These are phyloP conservation scores for Platyrinchus mystaceus DNA, from an alignment of 2,797 vertebrate species.

Conservation along the genomic window DNA sequence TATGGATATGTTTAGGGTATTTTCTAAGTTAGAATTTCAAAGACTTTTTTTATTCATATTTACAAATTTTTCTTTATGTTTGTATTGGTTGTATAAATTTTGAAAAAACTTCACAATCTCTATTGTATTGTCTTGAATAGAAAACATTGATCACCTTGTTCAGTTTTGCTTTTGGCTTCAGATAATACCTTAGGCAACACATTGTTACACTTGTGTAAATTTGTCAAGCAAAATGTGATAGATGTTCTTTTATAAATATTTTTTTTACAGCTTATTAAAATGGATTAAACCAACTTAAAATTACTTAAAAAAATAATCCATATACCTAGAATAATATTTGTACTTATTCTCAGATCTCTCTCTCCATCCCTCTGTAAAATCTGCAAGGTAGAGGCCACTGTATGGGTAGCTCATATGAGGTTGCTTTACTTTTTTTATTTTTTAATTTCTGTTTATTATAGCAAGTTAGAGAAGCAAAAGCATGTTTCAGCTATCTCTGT, in stretches of 20 bases:
- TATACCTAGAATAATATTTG: not conserved
- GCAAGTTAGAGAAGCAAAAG: not conserved
- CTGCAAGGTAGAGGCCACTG: not conserved
- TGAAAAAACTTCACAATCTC: not conserved
- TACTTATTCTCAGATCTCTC: not conserved
- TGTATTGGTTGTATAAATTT: not conserved
- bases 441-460: not conserved
- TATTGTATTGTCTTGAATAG: not conserved
- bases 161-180: not conserved
- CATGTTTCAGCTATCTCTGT: rapidly evolving
- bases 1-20: not conserved
- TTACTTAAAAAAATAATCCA: not conserved
- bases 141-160: not conserved
- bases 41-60: not conserved
- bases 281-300: not conserved
- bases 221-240: not conserved
- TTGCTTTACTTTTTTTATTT: not conserved
- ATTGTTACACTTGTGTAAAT: not conserved
- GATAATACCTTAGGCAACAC: not conserved
- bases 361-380: not conserved
- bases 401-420: not conserved
- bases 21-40: not conserved
- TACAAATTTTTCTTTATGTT: not conserved
- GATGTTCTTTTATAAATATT: not conserved
- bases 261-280: not conserved